These are phyloP conservation scores for Metallyticus violacea DNA, from an alignment of 2,888 invertebrate species.

Conservation along the genomic window DNA sequence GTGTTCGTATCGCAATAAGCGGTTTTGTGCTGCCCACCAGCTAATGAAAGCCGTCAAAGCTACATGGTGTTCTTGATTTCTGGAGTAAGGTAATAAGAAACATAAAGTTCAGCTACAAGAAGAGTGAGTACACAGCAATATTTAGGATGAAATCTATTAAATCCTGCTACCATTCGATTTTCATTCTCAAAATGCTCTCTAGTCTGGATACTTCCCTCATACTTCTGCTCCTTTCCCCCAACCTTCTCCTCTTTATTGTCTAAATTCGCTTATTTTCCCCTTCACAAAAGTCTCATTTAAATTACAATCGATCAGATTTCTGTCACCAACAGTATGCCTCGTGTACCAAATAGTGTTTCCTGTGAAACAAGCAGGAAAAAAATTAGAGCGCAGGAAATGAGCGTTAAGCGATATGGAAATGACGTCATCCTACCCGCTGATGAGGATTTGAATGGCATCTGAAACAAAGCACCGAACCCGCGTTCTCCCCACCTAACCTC, in stretches of 20 bases:
- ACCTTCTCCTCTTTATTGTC: background rate
- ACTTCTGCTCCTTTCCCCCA: background rate
- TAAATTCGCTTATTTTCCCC: conserved; percentile 21
- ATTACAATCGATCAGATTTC: conserved; percentile 26
- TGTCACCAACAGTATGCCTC: conserved; percentile 22
- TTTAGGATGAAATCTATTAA: too few relatives aligned
- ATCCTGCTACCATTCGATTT: too few relatives aligned
- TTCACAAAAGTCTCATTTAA: conserved; percentile 29
- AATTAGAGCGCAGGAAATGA: background rate
- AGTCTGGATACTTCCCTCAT: too few relatives aligned
- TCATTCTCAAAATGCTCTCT: too few relatives aligned
- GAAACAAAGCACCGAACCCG: conserved; percentile 2
- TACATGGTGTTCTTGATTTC: too few relatives aligned
- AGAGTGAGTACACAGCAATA: too few relatives aligned
- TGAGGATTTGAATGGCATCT: conserved; percentile 3
- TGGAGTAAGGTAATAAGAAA: too few relatives aligned
- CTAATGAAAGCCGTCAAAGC: too few relatives aligned
- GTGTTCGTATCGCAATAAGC: too few relatives aligned
- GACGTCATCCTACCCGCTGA: conserved; percentile 1
- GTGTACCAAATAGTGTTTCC: conserved; percentile 7
- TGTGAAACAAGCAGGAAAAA: background rate
- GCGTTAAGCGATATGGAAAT: conserved; percentile 16
- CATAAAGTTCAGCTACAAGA: too few relatives aligned
- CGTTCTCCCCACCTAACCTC: background rate
- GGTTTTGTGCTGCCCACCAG: too few relatives aligned